Percentiles rank a stretch among this genome's conserved stretches.
These are phyloP conservation scores for Graptemys geographica DNA, from an alignment of 2,797 vertebrate genomes.

Conservation along the genomic window DNA sequence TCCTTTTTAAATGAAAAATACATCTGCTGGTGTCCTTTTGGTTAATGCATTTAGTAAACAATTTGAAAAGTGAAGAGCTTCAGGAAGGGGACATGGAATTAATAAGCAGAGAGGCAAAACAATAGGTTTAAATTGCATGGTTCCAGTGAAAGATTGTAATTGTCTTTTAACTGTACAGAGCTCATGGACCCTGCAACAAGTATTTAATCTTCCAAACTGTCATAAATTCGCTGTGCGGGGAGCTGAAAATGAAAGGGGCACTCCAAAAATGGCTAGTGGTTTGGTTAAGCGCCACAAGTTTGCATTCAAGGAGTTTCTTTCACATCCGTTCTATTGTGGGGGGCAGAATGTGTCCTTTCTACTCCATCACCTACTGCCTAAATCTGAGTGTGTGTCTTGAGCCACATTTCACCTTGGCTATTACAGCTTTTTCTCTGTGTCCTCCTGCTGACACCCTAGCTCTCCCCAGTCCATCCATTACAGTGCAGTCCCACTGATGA, in stretches of 20 bases:
- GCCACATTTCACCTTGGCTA: background rate
- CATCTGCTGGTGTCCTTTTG: slow-evolving; percentile 48
- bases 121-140: background rate
- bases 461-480: background rate
- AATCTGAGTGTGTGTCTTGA: background rate
- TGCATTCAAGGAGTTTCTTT: background rate
- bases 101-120: background rate
- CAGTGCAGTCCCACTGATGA: background rate
- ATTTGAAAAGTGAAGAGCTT: slow-evolving; percentile 45
- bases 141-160: background rate
- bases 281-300: background rate
- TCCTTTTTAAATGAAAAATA: slow-evolving; percentile 65
- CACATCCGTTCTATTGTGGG: background rate
- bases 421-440: background rate
- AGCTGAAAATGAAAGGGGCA: background rate
- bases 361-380: background rate
- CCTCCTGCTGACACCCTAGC: background rate
- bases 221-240: background rate
- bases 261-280: slow-evolving; percentile 22
- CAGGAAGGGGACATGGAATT: background rate
- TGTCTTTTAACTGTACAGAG: background rate
- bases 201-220: background rate
- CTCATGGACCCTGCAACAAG: background rate
- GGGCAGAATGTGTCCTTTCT: background rate
- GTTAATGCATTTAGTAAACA: slow-evolving; percentile 68